A percentile compares a stretch with the other conserved stretches of the same genome.
Evolutionary conservation across 2,888 invertebrate genomes (phyloP).

Genomic region (Protophormia terraenovae): DNA sequence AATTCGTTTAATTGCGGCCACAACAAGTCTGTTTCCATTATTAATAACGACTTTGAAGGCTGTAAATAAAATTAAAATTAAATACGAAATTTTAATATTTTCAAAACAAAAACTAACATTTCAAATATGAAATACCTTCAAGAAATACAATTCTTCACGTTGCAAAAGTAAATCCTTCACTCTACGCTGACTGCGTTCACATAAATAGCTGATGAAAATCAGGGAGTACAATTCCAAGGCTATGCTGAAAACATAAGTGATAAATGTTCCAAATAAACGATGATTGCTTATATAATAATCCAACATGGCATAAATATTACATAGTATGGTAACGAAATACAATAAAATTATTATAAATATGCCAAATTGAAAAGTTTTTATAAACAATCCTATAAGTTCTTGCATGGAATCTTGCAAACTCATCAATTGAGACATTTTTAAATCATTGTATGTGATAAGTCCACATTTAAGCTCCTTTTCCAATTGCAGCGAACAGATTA

Average conservation of each 20-base stretch:
- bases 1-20: conserved; percentile 71
- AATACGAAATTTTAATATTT: neutral
- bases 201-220: conserved; percentile 71
- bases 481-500: conserved; percentile 71
- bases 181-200: conserved; percentile 69
- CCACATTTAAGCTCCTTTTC: conserved; percentile 56
- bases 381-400: conserved; percentile 64
- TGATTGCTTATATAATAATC: conserved; percentile 73
- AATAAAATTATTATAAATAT: conserved; percentile 74
- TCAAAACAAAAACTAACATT: conserved; percentile 49
- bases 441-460: neutral
- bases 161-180: conserved; percentile 70
- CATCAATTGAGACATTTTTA: conserved; percentile 59
- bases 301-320: conserved; percentile 77
- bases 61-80: neutral
- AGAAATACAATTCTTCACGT: conserved; percentile 65
- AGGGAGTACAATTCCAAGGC: conserved; percentile 72
- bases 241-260: conserved; percentile 72
- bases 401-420: conserved; percentile 68
- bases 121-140: conserved; percentile 60
- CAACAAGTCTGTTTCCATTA: conserved; percentile 49
- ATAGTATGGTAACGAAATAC: conserved; percentile 75
- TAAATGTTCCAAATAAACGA: conserved; percentile 74
- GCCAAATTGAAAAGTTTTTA: conserved; percentile 72
- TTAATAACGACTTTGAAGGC: conserved; percentile 1